Evolutionary conservation across 2,888 invertebrate genomes (phyloP).

Genomic region (Diachrysia chrysitis): DNA sequence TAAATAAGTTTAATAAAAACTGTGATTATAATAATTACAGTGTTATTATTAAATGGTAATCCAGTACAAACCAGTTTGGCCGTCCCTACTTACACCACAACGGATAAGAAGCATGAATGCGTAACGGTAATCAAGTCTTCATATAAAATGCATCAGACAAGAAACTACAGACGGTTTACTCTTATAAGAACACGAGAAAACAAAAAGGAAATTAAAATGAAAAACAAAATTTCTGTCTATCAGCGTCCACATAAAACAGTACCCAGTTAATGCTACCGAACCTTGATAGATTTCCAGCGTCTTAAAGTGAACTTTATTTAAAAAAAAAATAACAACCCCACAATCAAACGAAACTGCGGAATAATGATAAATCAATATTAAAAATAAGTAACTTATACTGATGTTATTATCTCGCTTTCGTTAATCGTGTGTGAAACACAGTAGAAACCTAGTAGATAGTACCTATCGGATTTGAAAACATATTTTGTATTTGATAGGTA

Average conservation of each 20-base stretch:
- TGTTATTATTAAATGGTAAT: constrained; percentile 16
- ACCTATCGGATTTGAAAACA: too few relatives aligned
- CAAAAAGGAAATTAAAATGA: too few relatives aligned
- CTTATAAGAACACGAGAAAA: not conserved
- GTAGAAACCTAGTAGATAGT: too few relatives aligned
- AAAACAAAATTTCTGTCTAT: not conserved
- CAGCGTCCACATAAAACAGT: too few relatives aligned
- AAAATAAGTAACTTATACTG: not conserved
- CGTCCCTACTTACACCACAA: constrained; percentile 15
- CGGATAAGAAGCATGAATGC: constrained; percentile 39
- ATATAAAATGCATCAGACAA: not conserved
- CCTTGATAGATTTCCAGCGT: too few relatives aligned
- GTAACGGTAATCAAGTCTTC: constrained; percentile 42
- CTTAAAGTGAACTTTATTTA: too few relatives aligned
- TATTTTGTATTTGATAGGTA: too few relatives aligned
- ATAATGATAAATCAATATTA: too few relatives aligned
- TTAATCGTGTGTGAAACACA: too few relatives aligned
- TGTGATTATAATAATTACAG: not conserved
- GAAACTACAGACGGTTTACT: constrained; percentile 12
- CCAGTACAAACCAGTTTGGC: not conserved
- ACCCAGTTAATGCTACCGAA: too few relatives aligned
- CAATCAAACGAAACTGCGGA: not conserved
- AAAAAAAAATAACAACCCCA: too few relatives aligned
- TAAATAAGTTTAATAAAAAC: not conserved
- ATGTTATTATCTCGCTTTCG: too few relatives aligned